Conservation (phyloP, 2,888 invertebrate species). For the Choreutis nemorana region DNA sequence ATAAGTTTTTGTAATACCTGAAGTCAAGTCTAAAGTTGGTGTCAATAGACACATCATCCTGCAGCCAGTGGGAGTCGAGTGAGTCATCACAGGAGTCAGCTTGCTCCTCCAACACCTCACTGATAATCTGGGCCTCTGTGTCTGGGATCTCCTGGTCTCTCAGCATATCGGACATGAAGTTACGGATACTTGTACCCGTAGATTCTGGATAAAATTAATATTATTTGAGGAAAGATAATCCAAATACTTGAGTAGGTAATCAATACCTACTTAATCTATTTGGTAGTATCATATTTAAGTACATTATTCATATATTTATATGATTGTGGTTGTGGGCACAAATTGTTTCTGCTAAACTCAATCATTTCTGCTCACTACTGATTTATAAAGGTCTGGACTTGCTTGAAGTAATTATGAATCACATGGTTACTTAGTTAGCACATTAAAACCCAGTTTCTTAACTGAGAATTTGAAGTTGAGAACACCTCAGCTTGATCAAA, state of each 20-base stretch:
- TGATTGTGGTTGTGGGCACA: too few species aligned
- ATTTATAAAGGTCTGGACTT: too few species aligned
- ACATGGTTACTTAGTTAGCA: too few species aligned
- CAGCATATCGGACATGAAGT: slow-evolving; percentile 50
- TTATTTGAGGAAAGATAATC: background rate
- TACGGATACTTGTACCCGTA: slow-evolving; percentile 51
- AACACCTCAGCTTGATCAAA: too few species aligned
- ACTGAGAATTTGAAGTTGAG: too few species aligned
- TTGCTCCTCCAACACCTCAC: slow-evolving; percentile 47
- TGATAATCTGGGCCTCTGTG: slow-evolving; percentile 40
- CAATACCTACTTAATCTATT: too few species aligned
- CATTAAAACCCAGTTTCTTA: too few species aligned
- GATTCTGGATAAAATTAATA: slow-evolving; percentile 33
- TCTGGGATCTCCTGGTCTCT: slow-evolving; percentile 40
- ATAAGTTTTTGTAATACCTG: slow-evolving; percentile 20
- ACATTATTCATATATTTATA: background rate
- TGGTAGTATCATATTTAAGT: background rate
- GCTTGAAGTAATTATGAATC: too few species aligned
- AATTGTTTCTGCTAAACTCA: too few species aligned
- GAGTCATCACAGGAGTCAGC: slow-evolving; percentile 50
- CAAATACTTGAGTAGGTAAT: too few species aligned
- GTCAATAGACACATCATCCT: slow-evolving; percentile 40
- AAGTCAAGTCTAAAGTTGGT: slow-evolving; percentile 36
- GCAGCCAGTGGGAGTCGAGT: slow-evolving; percentile 49
- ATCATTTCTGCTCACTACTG: too few species aligned